These are phyloP conservation scores for Erebia epiphron DNA, from an alignment of 2,888 invertebrate genomes.

Conservation along the genomic window DNA sequence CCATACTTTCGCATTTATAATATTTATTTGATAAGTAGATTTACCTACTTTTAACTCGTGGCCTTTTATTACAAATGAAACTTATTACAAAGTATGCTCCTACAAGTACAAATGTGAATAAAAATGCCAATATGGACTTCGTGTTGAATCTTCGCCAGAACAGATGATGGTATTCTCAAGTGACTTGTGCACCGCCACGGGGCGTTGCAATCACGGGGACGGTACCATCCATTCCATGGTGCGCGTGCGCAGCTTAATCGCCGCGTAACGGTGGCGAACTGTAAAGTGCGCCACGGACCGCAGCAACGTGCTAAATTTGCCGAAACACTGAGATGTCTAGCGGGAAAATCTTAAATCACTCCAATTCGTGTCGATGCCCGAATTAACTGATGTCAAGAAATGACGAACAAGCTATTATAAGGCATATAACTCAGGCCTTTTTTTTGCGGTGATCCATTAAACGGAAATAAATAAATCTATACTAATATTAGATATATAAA, in stretches of 20 bases:
- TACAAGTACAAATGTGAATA: too few species aligned
- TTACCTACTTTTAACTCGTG: too few species aligned
- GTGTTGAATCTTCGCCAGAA: neutral
- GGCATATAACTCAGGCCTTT: neutral
- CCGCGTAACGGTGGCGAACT: constrained; percentile 80
- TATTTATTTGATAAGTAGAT: too few species aligned
- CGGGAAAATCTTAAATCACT: constrained; percentile 75
- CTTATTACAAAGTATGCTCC: too few species aligned
- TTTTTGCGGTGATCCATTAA: neutral
- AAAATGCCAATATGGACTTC: too few species aligned
- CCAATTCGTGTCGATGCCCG: constrained; percentile 59
- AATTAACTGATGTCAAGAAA: constrained; percentile 45
- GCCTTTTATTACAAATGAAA: too few species aligned
- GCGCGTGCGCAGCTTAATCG: constrained; percentile 76
- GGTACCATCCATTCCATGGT: constrained; percentile 46
- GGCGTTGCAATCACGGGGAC: constrained; percentile 45
- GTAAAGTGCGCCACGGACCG: constrained; percentile 78
- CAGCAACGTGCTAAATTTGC: constrained; percentile 81
- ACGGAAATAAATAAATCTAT: too few species aligned
- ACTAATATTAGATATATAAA: too few species aligned
- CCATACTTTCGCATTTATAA: too few species aligned
- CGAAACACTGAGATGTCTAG: constrained; percentile 77
- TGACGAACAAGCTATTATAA: constrained; percentile 29
- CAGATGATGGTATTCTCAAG: constrained; percentile 21
- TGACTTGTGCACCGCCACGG: constrained; percentile 38